phyloP scores from a whole-genome alignment of 2,888 invertebrate species.

The Apotomis capreana region DNA sequence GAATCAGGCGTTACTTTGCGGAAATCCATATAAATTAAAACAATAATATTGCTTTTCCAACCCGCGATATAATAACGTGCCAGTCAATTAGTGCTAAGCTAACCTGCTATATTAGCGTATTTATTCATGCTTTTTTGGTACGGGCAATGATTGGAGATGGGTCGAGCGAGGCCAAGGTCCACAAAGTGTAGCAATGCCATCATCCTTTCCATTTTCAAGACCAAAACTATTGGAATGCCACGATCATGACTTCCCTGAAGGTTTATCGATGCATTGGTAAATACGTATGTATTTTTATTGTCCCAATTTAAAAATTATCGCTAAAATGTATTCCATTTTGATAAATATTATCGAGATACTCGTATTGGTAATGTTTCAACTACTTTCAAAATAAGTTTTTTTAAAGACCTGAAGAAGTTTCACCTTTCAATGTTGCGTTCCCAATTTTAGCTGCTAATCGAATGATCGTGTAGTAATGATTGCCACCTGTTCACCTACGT shows the following conservation, averaged over 20 bases:
- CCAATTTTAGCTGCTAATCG: neutral
- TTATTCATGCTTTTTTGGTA: neutral
- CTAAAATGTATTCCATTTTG: neutral
- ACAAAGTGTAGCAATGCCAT: conserved; percentile 28
- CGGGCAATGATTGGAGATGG: conserved; percentile 23
- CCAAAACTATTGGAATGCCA: conserved; percentile 17
- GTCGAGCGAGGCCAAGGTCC: conserved; percentile 18
- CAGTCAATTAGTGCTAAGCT: no score
- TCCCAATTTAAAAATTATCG: neutral
- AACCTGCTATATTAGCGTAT: no score
- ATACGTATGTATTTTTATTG: conserved; percentile 18
- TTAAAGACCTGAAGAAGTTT: neutral
- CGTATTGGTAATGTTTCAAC: conserved; percentile 3
- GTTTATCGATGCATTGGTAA: conserved; percentile 5
- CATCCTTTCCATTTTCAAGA: conserved; percentile 36
- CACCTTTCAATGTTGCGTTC: neutral
- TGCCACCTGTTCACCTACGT: neutral
- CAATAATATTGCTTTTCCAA: no score
- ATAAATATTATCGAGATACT: conserved; percentile 9
- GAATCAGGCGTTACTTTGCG: no score
- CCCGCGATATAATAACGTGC: no score
- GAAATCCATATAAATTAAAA: no score
- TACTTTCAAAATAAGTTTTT: neutral
- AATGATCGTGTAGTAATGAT: neutral
- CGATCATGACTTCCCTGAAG: conserved; percentile 9